Conservation (phyloP, 2,888 invertebrate genomes). For the Octodonta nipae region DNA sequence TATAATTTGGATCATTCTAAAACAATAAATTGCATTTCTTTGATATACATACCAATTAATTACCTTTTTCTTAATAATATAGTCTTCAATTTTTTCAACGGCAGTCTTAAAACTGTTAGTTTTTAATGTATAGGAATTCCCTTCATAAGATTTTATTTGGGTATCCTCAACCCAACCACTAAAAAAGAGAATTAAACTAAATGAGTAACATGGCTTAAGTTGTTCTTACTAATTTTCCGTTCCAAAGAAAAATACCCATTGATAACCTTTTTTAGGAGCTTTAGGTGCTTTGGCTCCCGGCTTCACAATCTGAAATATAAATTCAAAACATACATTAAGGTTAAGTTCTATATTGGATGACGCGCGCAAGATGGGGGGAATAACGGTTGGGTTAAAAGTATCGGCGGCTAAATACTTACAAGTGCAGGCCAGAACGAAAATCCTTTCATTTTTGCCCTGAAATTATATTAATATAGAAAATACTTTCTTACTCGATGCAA, state of each 20-base stretch:
- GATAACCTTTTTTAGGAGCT: constrained; percentile 58
- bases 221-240: constrained; percentile 85
- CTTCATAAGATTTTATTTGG: constrained; percentile 72
- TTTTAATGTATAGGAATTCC: constrained; percentile 62
- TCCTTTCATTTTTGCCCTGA: constrained; percentile 96
- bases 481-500: no score
- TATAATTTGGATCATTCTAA: constrained; percentile 40
- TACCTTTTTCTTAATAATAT: constrained; percentile 47
- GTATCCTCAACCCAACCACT: constrained; percentile 84
- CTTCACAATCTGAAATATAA: constrained; percentile 58
- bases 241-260: constrained; percentile 89
- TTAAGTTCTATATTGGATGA: constrained; percentile 10
- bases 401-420: constrained; percentile 51
- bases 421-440: constrained; percentile 94
- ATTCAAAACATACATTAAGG: constrained; percentile 15
- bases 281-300: constrained; percentile 61
- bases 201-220: no score
- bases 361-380: constrained; percentile 24
- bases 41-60: constrained; percentile 7
- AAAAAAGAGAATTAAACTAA: constrained; percentile 16
- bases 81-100: constrained; percentile 65
- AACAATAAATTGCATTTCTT: constrained; percentile 8
- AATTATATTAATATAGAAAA: no score
- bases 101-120: constrained; percentile 66
- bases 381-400: constrained; percentile 34